Base-by-base conservation (phyloP, 1,140 invertebrate species). In the Drosophila triauraria region DNA sequence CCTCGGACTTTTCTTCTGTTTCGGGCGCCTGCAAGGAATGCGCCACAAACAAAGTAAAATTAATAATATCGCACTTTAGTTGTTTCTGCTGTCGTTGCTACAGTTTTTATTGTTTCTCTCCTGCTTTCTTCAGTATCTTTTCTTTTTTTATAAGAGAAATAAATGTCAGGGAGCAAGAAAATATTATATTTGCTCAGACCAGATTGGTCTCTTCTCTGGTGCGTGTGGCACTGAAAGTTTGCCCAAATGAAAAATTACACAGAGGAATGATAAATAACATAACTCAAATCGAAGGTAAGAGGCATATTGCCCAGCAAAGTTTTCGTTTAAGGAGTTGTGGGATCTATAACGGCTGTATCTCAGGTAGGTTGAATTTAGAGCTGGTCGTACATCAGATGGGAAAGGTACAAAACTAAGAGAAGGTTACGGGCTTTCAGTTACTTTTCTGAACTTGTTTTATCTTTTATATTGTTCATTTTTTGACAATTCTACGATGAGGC, bases 261-360 rank as follows among this genome's bases (percentile, higher is more conserved):
- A 32, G 56, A 13, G 47, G 23, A 91, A 91, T 91, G 87, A 91
- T 91, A 91, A 91, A 91, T 91, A 87, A 91, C 67, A 64, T 50
- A 68, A 43, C 86, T 58, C 72, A 72, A 77, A 71, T 38, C 67
- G 44, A 71, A 59, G 51, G 43, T 50, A 59, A 58, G 60, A 23
- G 30, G 20, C 42, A 65, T 40, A 43, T 60, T n/a, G 48, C 43
- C 25, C 8, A 30, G 25, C 40, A 50, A 53, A 32, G 61, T 68
- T 15, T 47, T 51, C 4, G 30, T 48, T 54, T 25, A 38, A 54
- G 46, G 15, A 75, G 44, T 48, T 65, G 57, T 75, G 70, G 42
- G 43, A 59, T 27, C 44, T 59, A 58, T n/a, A 61, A 43, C 76
- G 54, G 77, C 56, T 67, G 68, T 48, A 13, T 2, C 27, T 9